These are phyloP conservation scores for Synodontis membranacea DNA, from an alignment of 2,113 vertebrate species.

Conservation along the genomic window DNA sequence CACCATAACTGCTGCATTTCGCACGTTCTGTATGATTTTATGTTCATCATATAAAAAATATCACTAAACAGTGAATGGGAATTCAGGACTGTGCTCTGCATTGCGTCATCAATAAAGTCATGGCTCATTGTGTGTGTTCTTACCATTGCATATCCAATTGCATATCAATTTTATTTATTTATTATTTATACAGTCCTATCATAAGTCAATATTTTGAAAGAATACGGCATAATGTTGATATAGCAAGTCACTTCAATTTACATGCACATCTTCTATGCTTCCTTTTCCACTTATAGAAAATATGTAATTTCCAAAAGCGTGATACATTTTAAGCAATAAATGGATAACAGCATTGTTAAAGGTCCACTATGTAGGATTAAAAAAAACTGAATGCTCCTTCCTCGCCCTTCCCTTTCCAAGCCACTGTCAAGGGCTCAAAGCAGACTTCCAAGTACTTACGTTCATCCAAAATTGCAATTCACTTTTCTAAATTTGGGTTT, in stretches of 20 bases:
- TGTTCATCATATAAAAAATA: no score
- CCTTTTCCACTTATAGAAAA: not conserved
- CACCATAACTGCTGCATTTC: not conserved
- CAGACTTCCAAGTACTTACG: no score
- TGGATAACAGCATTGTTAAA: not conserved
- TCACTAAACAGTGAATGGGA: not conserved
- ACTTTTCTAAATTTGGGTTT: no score
- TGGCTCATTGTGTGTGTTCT: not conserved
- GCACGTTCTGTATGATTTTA: not conserved
- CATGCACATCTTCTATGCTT: not conserved
- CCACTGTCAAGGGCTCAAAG: no score
- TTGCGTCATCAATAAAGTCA: not conserved
- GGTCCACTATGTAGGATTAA: no score
- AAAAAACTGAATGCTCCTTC: no score
- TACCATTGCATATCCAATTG: slow-evolving; percentile 13
- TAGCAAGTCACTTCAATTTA: not conserved
- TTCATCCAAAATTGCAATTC: no score
- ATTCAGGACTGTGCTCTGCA: not conserved
- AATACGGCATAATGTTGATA: no score
- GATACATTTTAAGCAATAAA: not conserved
- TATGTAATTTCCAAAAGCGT: not conserved
- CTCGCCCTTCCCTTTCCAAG: no score
- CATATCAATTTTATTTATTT: not conserved
- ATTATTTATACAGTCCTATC: no score
- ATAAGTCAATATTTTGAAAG: no score